Evolutionary conservation across 1,140 invertebrate genomes (phyloP).

Genomic region (Drosophila tropicalis): DNA sequence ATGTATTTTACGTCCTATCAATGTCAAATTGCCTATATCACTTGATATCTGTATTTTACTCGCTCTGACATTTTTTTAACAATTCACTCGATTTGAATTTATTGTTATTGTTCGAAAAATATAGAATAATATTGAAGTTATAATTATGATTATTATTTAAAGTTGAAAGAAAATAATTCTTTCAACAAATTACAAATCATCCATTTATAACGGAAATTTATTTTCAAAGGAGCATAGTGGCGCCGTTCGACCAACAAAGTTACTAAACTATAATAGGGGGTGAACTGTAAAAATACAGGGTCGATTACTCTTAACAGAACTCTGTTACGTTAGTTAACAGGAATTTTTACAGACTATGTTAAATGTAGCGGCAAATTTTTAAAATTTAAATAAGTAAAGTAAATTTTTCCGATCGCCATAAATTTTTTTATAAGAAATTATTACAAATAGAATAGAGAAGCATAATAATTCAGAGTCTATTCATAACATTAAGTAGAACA

Average conservation of each 20-base stretch:
- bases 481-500: not conserved
- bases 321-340: not conserved
- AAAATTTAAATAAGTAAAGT: not conserved
- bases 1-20: too few species aligned
- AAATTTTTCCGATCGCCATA: not conserved
- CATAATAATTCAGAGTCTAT: too few species aligned
- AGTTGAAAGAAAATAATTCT: too few species aligned
- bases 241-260: not conserved
- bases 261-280: not conserved
- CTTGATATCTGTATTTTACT: too few species aligned
- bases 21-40: too few species aligned
- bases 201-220: conserved; percentile 4
- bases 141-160: too few species aligned
- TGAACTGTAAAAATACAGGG: not conserved
- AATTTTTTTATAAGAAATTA: too few species aligned
- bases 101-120: too few species aligned
- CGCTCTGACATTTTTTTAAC: too few species aligned
- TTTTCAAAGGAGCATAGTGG: not conserved
- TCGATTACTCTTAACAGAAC: not conserved
- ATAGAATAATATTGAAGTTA: too few species aligned
- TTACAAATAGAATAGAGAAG: not conserved
- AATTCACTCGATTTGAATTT: too few species aligned
- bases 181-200: too few species aligned
- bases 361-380: not conserved
- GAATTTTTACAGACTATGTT: not conserved